Evolutionary conservation across 1,140 invertebrate species (phyloP), one percentile per base, ranked within the genome.

Genomic region (Polypedilum pembai): DNA sequence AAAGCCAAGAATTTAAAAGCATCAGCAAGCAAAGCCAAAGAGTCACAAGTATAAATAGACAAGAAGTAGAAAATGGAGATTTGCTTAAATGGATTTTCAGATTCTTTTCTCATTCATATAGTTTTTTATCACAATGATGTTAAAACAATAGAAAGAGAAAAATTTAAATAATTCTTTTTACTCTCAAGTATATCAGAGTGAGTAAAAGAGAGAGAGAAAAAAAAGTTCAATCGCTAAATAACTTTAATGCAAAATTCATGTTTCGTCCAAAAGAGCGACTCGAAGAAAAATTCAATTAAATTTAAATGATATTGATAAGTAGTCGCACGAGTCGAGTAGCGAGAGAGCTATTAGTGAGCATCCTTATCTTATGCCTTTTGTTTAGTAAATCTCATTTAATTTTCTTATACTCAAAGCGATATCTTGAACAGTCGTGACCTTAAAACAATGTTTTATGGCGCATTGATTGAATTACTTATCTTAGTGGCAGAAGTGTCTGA

Each of bases 161-260:
- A 56, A n/a, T 56, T 45, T 45, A 45, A 45, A 45, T 45, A 12
- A 12, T 45, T 33, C 24, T 33, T 33, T 8, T 45, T 8, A n/a
- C n/a, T 56, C 45, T n/a, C 45, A 56, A 56, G 45, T 56, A 45
- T 15, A 45, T n/a, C n/a, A n/a, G n/a, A n/a, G n/a, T n/a, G n/a
- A n/a, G n/a, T 45, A 45, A 45, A 45, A 10, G 41, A 45, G 8
- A 45, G 8, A 10, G 7, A 2, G n/a, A n/a, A 45, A 15, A 45
- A 45, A 10, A 45, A 15, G 45, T 56, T 56, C 12, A 56, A n/a
- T n/a, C 45, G 12, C 12, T 56, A 56, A 56, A 56, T 56, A 56
- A 56, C n/a, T 56, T 56, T 56, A 56, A 56, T 56, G 45, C 45
- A 56, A 56, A 56, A 56, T 56, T 56, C 45, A 56, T 56, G 45